Base-by-base conservation (phyloP, 1,140 invertebrate genomes). In the Cydia pomonella region DNA sequence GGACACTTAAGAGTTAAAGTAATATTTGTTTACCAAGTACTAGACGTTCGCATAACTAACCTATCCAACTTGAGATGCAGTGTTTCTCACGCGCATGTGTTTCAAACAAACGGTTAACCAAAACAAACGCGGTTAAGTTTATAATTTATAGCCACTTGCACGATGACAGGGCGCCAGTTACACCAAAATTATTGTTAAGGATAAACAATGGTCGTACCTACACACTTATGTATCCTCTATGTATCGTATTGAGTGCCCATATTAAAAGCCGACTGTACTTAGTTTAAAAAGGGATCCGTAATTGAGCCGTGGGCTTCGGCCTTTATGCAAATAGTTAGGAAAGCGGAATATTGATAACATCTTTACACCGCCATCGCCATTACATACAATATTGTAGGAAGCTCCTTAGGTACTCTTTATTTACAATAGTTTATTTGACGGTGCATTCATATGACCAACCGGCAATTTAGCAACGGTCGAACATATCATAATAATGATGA, bases 81-180 rank as follows among this genome's bases (percentile, higher is more conserved):
- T 69, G 53, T 77, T 91, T 92, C 91, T 88, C 90, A 92, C 89
- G 77, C 82, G 85, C 89, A 90, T 84, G 85, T 91, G 88, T 77
- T 78, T 74, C 79, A 79, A 81, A 78, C 64, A 80, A 82, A 84
- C 80, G 82, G 77, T 84, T 86, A 88, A 92, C 85, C 82, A 88
- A 91, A 92, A 92, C 89, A 92, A 92, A 87, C 86, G 81, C 82
- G 77, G 90, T 89, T 92, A 91, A 89, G 85, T 87, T 91, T 83
- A 86, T 88, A 91, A 92, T 92, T 92, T 92, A 92, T 92, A 80
- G 78, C 85, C 90, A 89, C 91, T 92, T 87, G 82, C 85, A 79
- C 76, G 87, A 78, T 86, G 88, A 88, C 87, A 89, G 84, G 82
- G 74, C 81, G 80, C 75, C 81, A 76, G 79, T 81, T 82, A 80